Base-by-base conservation (phyloP, 2,797 vertebrate genomes). In the Sebastes hopkinsi region DNA sequence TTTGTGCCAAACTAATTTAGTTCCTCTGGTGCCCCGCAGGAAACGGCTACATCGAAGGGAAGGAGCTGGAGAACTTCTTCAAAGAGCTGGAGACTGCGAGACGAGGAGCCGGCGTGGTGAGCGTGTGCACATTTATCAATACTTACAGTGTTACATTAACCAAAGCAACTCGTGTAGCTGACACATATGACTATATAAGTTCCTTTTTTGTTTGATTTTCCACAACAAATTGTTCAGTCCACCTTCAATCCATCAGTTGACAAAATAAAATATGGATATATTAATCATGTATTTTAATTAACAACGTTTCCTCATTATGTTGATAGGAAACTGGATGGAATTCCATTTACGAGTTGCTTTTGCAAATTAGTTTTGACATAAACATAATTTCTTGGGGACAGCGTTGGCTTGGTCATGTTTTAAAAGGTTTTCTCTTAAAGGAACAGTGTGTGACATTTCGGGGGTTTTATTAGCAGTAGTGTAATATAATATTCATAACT, bases 41-140 rank as follows among this genome's bases (percentile, higher is more conserved):
- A 89, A 98, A 99, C 72, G 98, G 98, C 10, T 99, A 96, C 90
- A 99, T 99, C 6, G 97, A 99, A 95, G 98, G 97, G 25, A 98
- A 97, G 89, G 97, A 99, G 86, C 94, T 99, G 94, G 97, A 99
- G 92, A 96, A 96, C 92, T 99, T 99, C 92, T 97, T 99, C 94
- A 96, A 94, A 78, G 97, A 99, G 92, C 91, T 99, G 92, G 97
- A 99, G 92, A 94, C 92, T 0, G 95, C 95, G 0, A 95, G 97
- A 72, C 96, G 95, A 92, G 97, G 96, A 67, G 92, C 94, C 0
- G 96, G 96, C 62, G 91, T 96, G 97, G 97, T 99, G 95, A 97
- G 97, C 25, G 56, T 59, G n/a, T 22, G 30, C 59, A 55, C 46
- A 13, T 55, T 32, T 27, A 10, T 5, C 18, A 65, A 30, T 25